Conservation (phyloP, 2,888 invertebrate species). For the Stramonita haemastoma region DNA sequence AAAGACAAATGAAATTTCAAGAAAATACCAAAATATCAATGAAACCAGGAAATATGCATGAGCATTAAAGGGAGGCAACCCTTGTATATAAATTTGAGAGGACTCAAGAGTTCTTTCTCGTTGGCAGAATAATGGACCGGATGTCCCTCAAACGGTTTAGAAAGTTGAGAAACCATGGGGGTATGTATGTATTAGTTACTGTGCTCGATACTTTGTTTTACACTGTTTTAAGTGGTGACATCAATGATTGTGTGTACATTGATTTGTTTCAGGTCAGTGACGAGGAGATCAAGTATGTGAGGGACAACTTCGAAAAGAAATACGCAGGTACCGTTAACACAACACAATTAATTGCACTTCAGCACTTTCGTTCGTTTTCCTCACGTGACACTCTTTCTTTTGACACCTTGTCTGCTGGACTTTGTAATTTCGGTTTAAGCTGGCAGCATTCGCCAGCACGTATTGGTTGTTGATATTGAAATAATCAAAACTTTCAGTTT, state of each 20-base stretch:
- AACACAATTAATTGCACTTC: not conserved
- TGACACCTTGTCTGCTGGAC: no score
- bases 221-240: not conserved
- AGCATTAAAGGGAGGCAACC: slow-evolving; percentile 1
- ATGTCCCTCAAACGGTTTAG: slow-evolving; percentile 38
- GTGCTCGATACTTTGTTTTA: not conserved
- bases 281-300: slow-evolving; percentile 57
- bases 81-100: not conserved
- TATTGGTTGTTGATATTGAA: no score
- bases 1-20: no score
- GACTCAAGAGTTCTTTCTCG: slow-evolving; percentile 21
- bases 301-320: slow-evolving; percentile 63
- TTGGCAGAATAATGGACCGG: slow-evolving; percentile 10
- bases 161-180: slow-evolving; percentile 38
- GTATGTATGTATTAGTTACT: slow-evolving; percentile 10
- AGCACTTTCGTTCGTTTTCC: not conserved
- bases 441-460: no score
- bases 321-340: slow-evolving; percentile 60
- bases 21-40: no score
- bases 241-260: not conserved
- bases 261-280: slow-evolving; percentile 53
- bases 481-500: no score
- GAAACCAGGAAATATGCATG: not conserved
- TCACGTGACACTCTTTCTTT: not conserved
- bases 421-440: no score